phyloP scores from a whole-genome alignment of 2,113 vertebrate species.

The Donacobius atricapilla region DNA sequence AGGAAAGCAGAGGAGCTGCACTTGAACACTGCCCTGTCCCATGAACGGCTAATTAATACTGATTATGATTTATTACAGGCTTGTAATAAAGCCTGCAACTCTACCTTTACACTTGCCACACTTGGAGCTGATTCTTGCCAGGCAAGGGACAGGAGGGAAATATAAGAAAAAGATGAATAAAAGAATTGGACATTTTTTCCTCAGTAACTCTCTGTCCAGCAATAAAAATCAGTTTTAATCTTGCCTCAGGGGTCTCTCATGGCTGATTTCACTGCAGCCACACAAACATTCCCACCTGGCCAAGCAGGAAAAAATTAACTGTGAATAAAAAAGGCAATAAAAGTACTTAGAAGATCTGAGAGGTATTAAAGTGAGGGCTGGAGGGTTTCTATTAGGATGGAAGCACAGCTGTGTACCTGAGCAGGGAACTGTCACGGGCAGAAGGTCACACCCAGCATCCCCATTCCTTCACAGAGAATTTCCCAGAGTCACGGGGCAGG shows the following conservation, averaged over 20 bases:
- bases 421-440: neutral
- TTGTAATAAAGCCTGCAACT: neutral
- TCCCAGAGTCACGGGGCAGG: neutral
- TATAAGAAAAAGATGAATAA: neutral
- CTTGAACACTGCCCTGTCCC: neutral
- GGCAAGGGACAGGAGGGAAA: neutral
- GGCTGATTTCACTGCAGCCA: neutral
- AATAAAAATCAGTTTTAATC: neutral
- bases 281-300: fast-evolving
- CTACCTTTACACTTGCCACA: neutral
- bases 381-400: neutral
- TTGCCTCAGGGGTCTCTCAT: too few species aligned
- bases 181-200: neutral
- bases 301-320: neutral
- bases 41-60: neutral
- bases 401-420: neutral
- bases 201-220: neutral
- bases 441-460: neutral
- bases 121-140: neutral
- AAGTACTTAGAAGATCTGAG: neutral
- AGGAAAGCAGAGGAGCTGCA: neutral
- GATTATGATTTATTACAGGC: neutral
- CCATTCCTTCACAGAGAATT: neutral
- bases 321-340: neutral
- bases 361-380: neutral